Evolutionary conservation across 2,888 invertebrate species (phyloP), one percentile per base, ranked within the genome.

Genomic region (Onthophagus sagittarius): DNA sequence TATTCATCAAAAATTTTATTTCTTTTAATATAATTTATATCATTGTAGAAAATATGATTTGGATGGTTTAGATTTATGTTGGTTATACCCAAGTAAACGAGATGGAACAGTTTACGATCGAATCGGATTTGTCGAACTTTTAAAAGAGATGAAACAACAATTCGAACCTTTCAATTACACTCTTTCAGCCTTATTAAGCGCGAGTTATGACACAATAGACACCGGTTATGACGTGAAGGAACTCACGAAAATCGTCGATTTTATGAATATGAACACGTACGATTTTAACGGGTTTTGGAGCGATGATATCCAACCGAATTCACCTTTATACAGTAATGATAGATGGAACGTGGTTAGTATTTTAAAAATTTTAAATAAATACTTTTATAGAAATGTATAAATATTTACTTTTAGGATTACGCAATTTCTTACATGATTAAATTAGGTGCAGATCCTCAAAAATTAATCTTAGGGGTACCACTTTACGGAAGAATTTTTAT

Each of bases 401-500:
- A 53, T 9, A 67, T 67, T 9, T 23, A 31, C 7, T 67, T 67
- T n/a, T 13, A 67, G 67, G 23, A 23, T 31, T 67, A 67, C 7
- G 5, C 67, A 6, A 67, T 67, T 31, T 23, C 23, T 15, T 23
- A 32, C 23, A 23, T 67, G 13, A 5, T 67, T n/a, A 32, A 67
- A 67, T 32, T 67, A 31, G 90, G 90, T 6, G 89, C 89, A 0
- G 85, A 87, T 0, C 84, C 88, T 0, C 84, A 89, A 1, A 94
- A 94, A 82, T 78, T 95, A 0, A 84, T 90, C 0, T 77, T 94
- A 0, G 94, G 94, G 0, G 83, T 93, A 15, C 91, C 91, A 0
- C 85, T 90, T 11, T 94, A 93, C 76, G 94, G 93, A 0, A 87
- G 90, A 72, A 87, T 90, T 0, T 94, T 90, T 77, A 89, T 88